These are phyloP conservation scores for Diplolepis rosae DNA, from an alignment of 2,888 invertebrate species.

Conservation along the genomic window DNA sequence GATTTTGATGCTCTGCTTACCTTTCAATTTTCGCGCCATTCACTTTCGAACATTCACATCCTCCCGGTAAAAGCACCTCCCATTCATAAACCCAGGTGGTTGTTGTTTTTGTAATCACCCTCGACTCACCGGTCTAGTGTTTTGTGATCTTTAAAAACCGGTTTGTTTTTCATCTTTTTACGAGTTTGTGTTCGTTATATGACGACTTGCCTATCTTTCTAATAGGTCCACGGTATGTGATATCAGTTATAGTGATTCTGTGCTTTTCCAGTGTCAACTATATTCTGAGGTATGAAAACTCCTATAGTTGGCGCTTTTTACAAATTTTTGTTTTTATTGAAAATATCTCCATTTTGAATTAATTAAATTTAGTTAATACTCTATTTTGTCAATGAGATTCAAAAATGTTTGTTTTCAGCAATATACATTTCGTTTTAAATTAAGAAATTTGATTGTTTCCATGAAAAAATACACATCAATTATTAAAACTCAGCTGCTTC, in stretches of 20 bases:
- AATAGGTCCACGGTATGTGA: constrained; percentile 17
- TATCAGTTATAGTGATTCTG: background rate
- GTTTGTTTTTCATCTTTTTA: background rate
- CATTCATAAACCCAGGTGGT: background rate
- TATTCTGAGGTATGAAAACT: too few relatives aligned
- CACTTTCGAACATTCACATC: background rate
- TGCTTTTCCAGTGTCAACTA: background rate
- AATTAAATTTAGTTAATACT: too few relatives aligned
- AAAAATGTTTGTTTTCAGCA: too few relatives aligned
- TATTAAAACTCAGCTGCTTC: too few relatives aligned
- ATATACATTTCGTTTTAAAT: too few relatives aligned
- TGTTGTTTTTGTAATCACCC: background rate
- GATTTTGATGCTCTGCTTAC: background rate
- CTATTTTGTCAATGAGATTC: too few relatives aligned
- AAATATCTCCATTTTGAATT: too few relatives aligned
- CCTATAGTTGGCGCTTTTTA: too few relatives aligned
- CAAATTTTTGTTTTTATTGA: too few relatives aligned
- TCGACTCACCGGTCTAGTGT: background rate
- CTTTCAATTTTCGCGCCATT: background rate
- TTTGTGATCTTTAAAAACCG: background rate
- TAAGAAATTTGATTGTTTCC: too few relatives aligned
- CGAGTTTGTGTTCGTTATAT: constrained; percentile 13
- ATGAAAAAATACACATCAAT: too few relatives aligned
- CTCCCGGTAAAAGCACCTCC: background rate
- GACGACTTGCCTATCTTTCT: background rate